Base-by-base conservation (phyloP, 2,888 invertebrate species). In the Spodoptera exigua region DNA sequence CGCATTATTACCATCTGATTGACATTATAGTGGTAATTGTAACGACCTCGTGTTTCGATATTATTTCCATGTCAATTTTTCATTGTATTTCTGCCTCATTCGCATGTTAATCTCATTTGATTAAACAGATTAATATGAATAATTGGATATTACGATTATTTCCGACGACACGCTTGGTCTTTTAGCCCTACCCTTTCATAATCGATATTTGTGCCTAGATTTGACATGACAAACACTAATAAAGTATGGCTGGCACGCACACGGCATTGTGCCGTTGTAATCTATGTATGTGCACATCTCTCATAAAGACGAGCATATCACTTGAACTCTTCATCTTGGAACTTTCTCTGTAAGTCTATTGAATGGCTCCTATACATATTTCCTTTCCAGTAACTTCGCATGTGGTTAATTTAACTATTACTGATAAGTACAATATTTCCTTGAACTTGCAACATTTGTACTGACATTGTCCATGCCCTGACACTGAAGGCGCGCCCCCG, bases 1-100 rank as follows among this genome's bases (percentile, higher is more conserved):
- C 39, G 43, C 66, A 57, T 57, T 70, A 32, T 64, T 70, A 51
- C 27, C 47, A 40, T 18, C 46, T 40, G 49, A 68, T 66, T 46
- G 71, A 43, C 59, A 43, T 52, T 27, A 53, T 49, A 35, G 14
- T 18, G 47, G 39, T 43, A 7, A 41, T 46, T 44, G 36, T 39
- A 27, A 47, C 49, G 49, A 21, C 32, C 2, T 52, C 27, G 36
- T 44, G 43, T 51, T 40, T 27, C n/a, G 3, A 55, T 44, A 40
- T 40, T 61, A 27, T 27, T 39, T 49, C 21, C 12, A 40, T 45
- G 18, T 34, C 16, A 13, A 54, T 34, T 46, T 27, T 53, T 17
- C n/a, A 51, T 70, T 44, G 37, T 47, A 39, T 70, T 70, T 7
- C 14, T 32, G 56, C 35, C 41, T 48, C 36, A 45, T 37, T 27